Percentiles rank a stretch among this genome's conserved stretches.
Evolutionary conservation across 2,888 invertebrate species (phyloP).

Genomic region (Tiliacea citrago): DNA sequence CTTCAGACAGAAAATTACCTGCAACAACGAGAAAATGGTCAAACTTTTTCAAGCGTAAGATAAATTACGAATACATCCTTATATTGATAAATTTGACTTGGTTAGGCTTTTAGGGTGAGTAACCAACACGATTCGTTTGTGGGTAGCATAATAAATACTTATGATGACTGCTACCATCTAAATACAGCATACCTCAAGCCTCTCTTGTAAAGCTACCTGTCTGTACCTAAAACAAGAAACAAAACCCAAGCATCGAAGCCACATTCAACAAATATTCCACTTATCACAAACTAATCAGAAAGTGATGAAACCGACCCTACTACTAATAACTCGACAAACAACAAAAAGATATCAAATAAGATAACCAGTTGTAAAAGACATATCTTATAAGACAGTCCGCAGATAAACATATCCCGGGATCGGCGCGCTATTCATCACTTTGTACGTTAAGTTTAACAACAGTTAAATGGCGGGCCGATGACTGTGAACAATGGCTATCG

Average conservation of each 20-base stretch:
- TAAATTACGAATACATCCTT: not conserved
- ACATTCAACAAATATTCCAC: constrained; percentile 51
- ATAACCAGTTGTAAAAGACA: constrained; percentile 67
- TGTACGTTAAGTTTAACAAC: constrained; percentile 76
- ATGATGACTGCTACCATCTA: not conserved
- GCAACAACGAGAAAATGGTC: constrained; percentile 23
- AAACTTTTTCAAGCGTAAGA: not conserved
- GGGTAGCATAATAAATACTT: not conserved
- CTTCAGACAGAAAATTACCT: constrained; percentile 36
- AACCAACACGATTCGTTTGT: not conserved
- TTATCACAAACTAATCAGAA: constrained; percentile 61
- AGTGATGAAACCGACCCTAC: constrained; percentile 55
- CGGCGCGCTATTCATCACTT: constrained; percentile 76
- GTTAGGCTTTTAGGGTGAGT: not conserved
- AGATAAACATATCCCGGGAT: constrained; percentile 76
- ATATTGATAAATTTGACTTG: not conserved
- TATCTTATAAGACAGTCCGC: constrained; percentile 72
- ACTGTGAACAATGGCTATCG: constrained; percentile 82
- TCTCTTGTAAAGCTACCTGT: not conserved
- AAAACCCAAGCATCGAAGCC: constrained; percentile 29
- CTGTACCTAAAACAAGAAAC: constrained; percentile 25
- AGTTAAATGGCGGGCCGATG: constrained; percentile 78
- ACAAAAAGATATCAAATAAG: constrained; percentile 64
- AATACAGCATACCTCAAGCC: not conserved
- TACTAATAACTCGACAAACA: constrained; percentile 56